These are phyloP conservation scores for Eufriesea mexicana DNA, from an alignment of 1,140 invertebrate genomes.

Conservation along the genomic window DNA sequence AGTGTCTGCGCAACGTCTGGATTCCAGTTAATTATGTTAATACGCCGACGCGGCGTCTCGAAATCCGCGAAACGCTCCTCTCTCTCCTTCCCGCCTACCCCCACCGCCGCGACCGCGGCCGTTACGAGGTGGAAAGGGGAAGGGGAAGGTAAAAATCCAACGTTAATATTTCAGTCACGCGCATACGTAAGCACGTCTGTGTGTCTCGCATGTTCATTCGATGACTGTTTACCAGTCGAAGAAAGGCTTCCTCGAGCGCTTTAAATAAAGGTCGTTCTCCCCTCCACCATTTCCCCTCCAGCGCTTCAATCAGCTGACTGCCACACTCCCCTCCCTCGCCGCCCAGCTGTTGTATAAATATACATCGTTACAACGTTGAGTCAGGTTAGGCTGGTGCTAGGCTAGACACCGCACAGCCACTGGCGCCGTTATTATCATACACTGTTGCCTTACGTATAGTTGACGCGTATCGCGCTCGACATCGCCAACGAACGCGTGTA, in stretches of 20 bases:
- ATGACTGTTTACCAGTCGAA: slow-evolving; percentile 69
- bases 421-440: slow-evolving; percentile 59
- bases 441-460: slow-evolving; percentile 29
- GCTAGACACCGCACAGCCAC: slow-evolving; percentile 64
- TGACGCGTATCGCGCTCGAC: background rate
- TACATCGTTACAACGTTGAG: slow-evolving; percentile 76
- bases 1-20: slow-evolving; percentile 39
- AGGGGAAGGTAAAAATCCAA: slow-evolving; percentile 29
- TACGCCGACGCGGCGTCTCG: slow-evolving; percentile 33
- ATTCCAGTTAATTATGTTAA: slow-evolving; percentile 51
- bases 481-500: background rate
- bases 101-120: no score
- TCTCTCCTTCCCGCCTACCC: background rate
- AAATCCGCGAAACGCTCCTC: background rate
- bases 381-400: slow-evolving; percentile 74
- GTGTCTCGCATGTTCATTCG: slow-evolving; percentile 64
- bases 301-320: slow-evolving; percentile 79
- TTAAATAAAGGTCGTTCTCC: slow-evolving; percentile 78
- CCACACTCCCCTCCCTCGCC: slow-evolving; percentile 60
- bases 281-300: slow-evolving; percentile 73
- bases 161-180: slow-evolving; percentile 49
- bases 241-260: slow-evolving; percentile 74
- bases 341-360: slow-evolving; percentile 78
- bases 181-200: slow-evolving; percentile 28
- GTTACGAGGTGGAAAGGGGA: background rate